Evolutionary conservation across 2,797 vertebrate genomes (phyloP), one percentile per base, ranked within the genome.

Genomic region (Morus bassanus): DNA sequence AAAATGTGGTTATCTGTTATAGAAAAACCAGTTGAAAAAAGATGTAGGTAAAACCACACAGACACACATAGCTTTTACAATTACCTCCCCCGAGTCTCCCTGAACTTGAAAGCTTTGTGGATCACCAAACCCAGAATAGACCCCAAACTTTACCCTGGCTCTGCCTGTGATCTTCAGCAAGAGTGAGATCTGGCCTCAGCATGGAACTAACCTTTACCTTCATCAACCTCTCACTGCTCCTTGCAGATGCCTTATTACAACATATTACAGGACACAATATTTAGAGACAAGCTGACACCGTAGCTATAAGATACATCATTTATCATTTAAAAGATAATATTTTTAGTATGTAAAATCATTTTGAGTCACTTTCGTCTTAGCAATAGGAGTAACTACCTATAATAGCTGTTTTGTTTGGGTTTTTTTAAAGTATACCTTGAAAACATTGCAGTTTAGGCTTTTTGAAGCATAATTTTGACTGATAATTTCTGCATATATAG

Each of bases 101-200:
- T 50, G 31, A 35, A 39, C 8, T 9, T 4, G 6, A 75, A 54
- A 41, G 18, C 18, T 64, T 70, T 56, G 21, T 24, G 18, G 39
- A 14, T 30, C 59, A 37, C 7, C 27, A 77, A 54, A 75, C 1
- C 24, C 56, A 39, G 30, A 87, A 33, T 0, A 39, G 27, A 73
- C 2, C 18, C 13, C 27, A 69, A 27, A n/a, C 4, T 22, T 16
- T 30, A 8, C 8, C 11, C 18, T 14, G 28, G 14, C 18, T 80
- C 14, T 13, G 1, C 0, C 0, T 33, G 18, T 8, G 25, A 54
- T 50, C 45, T 67, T 70, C 21, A 63, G 25, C 4, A 35, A 16
- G 33, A 73, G 13, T 2, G 7, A 81, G 54, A 46, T 51, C 24
- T 54, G 24, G 2, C 7, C 35, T 81, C 37, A 4, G 8, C 0